These are phyloP conservation scores for Germaria angustata DNA, from an alignment of 2,888 invertebrate species.

Conservation along the genomic window DNA sequence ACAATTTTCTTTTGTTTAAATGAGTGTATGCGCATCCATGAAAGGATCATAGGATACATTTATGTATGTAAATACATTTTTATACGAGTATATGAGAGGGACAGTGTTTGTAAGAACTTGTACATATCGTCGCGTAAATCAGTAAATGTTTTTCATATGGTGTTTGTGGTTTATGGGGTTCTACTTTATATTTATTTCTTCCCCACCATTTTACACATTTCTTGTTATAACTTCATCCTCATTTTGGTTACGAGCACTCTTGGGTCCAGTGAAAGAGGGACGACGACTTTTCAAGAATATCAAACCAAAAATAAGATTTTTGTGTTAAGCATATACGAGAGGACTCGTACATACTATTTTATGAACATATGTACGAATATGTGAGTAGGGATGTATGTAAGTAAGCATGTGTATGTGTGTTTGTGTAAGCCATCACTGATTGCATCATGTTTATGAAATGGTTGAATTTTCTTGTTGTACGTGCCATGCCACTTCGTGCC, in stretches of 20 bases:
- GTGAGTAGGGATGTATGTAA: not conserved
- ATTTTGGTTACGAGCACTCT: slow-evolving; percentile 30
- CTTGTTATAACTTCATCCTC: not conserved
- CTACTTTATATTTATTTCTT: slow-evolving; percentile 53
- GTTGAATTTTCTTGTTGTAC: slow-evolving; percentile 60
- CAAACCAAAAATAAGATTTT: slow-evolving; percentile 45
- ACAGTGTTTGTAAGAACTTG: too few species aligned
- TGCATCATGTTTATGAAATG: slow-evolving; percentile 64
- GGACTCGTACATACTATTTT: slow-evolving; percentile 5
- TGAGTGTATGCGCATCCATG: not conserved
- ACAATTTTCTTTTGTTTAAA: slow-evolving; percentile 32
- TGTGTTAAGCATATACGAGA: slow-evolving; percentile 28
- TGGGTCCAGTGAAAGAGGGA: slow-evolving; percentile 45
- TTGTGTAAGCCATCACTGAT: slow-evolving; percentile 56
- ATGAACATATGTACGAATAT: not conserved
- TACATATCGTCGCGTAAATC: slow-evolving; percentile 58
- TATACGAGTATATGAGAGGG: not conserved
- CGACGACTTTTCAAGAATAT: slow-evolving; percentile 42
- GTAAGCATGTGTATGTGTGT: not conserved
- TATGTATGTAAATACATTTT: slow-evolving; percentile 3
- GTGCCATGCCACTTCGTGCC: slow-evolving; percentile 59
- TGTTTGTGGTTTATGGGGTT: slow-evolving; percentile 54
- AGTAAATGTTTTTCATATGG: slow-evolving; percentile 61
- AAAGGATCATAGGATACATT: slow-evolving; percentile 20
- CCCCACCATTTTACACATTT: slow-evolving; percentile 34